These are phyloP conservation scores for Helarctos malayanus DNA, from an alignment of 2,797 vertebrate species.

Conservation along the genomic window DNA sequence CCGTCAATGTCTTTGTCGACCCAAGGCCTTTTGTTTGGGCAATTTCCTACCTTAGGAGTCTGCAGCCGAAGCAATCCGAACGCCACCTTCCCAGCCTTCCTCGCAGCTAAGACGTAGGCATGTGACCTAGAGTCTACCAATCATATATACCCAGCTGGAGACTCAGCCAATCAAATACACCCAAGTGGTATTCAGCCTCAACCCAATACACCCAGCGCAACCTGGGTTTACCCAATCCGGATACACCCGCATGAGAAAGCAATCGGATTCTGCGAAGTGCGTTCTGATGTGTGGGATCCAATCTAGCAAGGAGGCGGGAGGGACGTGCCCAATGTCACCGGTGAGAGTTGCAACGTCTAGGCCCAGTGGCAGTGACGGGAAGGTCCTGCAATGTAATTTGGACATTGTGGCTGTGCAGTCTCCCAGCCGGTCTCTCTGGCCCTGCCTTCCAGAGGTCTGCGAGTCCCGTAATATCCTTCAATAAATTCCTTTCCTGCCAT, in stretches of 20 bases:
- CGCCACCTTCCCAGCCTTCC: neutral
- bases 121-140: neutral
- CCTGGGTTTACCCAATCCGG: neutral
- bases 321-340: accelerated
- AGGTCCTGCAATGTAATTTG: neutral
- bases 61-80: neutral
- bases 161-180: neutral
- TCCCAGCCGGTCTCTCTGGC: neutral
- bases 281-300: neutral
- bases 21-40: neutral
- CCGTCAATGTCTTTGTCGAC: neutral
- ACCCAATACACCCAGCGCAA: accelerated
- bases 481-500: neutral
- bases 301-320: neutral
- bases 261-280: neutral
- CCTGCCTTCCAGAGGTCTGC: neutral
- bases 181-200: too few relatives aligned
- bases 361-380: neutral
- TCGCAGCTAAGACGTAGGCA: neutral
- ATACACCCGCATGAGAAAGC: neutral
- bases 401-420: neutral
- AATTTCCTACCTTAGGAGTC: neutral
- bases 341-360: neutral
- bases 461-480: neutral
- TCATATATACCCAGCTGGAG: neutral